These are phyloP conservation scores for Rhagium mordax DNA, from an alignment of 2,888 invertebrate genomes.

Conservation along the genomic window DNA sequence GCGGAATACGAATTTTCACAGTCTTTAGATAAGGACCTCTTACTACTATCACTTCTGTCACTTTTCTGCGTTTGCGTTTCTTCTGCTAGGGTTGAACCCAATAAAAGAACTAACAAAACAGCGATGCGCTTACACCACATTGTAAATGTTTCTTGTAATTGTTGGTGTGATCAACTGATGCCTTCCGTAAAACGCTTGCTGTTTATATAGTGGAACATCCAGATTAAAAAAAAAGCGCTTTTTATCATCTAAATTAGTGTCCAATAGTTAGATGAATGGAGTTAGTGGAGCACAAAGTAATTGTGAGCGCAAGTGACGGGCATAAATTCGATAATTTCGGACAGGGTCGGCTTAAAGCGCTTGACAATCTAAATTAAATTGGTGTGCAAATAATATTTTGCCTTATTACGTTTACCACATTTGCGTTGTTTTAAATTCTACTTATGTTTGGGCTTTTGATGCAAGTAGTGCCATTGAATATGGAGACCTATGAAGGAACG, in stretches of 20 bases:
- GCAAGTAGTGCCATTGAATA: no score
- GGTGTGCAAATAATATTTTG: no score
- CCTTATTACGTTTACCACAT: no score
- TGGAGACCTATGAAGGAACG: no score
- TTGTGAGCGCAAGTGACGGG: slow-evolving; percentile 65
- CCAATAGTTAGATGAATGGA: slow-evolving; percentile 58
- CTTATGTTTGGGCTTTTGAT: no score
- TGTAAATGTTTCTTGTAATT: slow-evolving; percentile 24
- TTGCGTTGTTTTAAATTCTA: no score
- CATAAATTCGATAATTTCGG: slow-evolving; percentile 55
- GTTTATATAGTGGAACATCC: slow-evolving; percentile 55
- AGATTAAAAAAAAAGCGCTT: slow-evolving; percentile 47
- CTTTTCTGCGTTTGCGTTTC: slow-evolving; percentile 28
- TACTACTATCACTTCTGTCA: slow-evolving; percentile 49
- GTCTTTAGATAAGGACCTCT: slow-evolving; percentile 64
- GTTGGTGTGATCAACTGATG: slow-evolving; percentile 49
- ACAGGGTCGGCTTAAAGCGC: slow-evolving; percentile 37
- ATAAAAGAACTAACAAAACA: slow-evolving; percentile 31
- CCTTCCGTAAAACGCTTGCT: slow-evolving; percentile 45
- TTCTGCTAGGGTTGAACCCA: slow-evolving; percentile 25
- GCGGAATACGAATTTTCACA: slow-evolving; percentile 76
- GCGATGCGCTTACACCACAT: slow-evolving; percentile 40
- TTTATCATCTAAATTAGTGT: slow-evolving; percentile 55
- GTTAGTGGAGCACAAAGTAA: slow-evolving; percentile 71
- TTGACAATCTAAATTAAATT: no score